These are phyloP conservation scores for Etheostoma cragini DNA, from an alignment of 2,113 vertebrate species.

Conservation along the genomic window DNA sequence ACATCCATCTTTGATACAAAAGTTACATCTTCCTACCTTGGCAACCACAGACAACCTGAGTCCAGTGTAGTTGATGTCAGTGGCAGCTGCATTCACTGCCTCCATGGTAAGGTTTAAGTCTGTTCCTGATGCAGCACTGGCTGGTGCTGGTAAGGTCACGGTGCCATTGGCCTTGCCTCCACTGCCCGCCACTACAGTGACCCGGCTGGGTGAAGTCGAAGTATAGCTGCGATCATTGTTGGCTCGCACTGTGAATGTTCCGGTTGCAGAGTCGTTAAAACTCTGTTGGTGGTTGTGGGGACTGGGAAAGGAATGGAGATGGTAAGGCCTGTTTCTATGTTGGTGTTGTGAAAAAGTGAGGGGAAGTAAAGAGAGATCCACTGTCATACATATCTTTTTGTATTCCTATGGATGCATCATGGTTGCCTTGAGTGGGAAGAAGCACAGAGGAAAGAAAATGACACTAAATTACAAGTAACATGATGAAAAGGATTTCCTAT, in stretches of 20 bases:
- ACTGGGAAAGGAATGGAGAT: conserved; percentile 72
- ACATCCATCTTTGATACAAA: neutral
- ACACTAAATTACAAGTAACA: neutral
- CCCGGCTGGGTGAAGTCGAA: conserved; percentile 5
- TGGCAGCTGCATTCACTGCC: conserved; percentile 42
- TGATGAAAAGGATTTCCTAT: neutral
- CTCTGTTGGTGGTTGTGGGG: neutral
- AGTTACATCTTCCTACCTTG: conserved; percentile 63
- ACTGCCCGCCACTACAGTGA: conserved; percentile 43
- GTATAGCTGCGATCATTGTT: conserved; percentile 68
- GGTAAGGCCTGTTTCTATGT: conserved; percentile 69
- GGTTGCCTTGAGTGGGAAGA: neutral
- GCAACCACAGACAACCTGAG: conserved; percentile 69
- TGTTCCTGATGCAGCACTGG: conserved; percentile 67
- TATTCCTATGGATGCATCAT: neutral
- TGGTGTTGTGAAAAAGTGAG: conserved; percentile 37
- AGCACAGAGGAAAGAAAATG: neutral
- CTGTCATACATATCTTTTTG: neutral
- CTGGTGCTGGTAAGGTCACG: conserved; percentile 55
- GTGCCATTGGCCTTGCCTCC: conserved; percentile 59
- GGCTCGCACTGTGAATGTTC: conserved; percentile 58
- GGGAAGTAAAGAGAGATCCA: neutral
- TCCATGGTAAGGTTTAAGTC: conserved; percentile 78
- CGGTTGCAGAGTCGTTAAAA: conserved; percentile 34
- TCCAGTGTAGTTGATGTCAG: conserved; percentile 77